Evolutionary conservation across 2,113 vertebrate genomes (phyloP).

Genomic region (Lycaon pictus): DNA sequence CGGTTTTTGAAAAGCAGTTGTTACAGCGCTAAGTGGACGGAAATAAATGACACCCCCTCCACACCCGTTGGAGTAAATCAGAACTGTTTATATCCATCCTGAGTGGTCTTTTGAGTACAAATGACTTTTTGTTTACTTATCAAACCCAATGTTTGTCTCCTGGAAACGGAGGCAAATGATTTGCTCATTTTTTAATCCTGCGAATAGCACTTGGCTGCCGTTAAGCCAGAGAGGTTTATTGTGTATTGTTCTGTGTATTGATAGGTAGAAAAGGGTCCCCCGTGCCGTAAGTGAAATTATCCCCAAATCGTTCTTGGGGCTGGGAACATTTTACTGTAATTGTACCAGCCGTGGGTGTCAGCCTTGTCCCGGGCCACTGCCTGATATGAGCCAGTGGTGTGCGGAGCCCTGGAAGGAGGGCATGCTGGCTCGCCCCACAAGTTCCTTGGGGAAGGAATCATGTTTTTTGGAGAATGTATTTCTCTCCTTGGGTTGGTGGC

Average conservation of each 20-base stretch:
- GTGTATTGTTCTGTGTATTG: background rate
- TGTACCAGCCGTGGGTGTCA: background rate
- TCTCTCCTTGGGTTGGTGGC: background rate
- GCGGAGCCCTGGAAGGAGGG: background rate
- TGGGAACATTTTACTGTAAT: background rate
- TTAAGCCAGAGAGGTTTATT: slow-evolving; percentile 42
- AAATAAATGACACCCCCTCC: slow-evolving; percentile 85
- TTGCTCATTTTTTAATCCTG: slow-evolving; percentile 63
- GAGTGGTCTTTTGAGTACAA: slow-evolving; percentile 74
- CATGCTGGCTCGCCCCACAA: background rate
- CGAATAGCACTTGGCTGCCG: background rate
- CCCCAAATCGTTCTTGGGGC: background rate
- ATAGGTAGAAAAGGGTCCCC: background rate
- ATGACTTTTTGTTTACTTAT: slow-evolving; percentile 75
- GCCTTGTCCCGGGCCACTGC: background rate
- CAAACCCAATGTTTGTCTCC: slow-evolving; percentile 51
- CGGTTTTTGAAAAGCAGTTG: slow-evolving; percentile 87
- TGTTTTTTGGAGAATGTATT: background rate
- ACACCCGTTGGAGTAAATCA: slow-evolving; percentile 82
- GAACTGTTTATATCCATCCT: slow-evolving; percentile 68
- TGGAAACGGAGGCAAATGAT: slow-evolving; percentile 52
- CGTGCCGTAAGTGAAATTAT: background rate
- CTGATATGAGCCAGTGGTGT: background rate
- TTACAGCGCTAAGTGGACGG: slow-evolving; percentile 86
- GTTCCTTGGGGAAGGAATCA: background rate